Conservation (phyloP, 2,888 invertebrate genomes). For the Digitonthophagus gazella region DNA sequence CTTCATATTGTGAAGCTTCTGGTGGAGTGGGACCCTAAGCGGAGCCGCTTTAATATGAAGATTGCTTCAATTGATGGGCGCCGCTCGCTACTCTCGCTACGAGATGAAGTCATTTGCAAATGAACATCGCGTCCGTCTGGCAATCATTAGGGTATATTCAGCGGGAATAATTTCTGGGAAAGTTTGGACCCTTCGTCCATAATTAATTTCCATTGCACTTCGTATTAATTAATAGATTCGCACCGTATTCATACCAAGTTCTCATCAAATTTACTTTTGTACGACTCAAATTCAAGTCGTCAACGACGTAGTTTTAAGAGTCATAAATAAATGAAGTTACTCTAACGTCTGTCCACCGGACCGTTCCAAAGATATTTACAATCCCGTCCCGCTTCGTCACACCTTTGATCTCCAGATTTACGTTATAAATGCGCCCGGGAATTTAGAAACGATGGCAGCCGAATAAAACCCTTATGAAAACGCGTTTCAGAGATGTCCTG, state of each 20-base stretch:
- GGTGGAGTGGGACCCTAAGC: constrained; percentile 7
- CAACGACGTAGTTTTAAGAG: background rate
- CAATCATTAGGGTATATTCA: constrained; percentile 53
- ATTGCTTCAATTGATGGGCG: constrained; percentile 50
- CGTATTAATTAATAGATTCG: constrained; percentile 47
- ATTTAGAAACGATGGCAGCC: constrained; percentile 3
- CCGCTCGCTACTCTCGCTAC: constrained; percentile 34
- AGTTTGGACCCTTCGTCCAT: constrained; percentile 45
- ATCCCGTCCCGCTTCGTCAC: constrained; percentile 6
- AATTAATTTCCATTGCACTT: constrained; percentile 44
- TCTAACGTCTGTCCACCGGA: background rate
- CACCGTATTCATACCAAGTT: too few relatives aligned
- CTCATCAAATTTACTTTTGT: too few relatives aligned
- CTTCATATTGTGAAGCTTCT: constrained; percentile 44
- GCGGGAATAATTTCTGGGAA: constrained; percentile 50
- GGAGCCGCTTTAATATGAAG: constrained; percentile 47
- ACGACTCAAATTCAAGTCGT: background rate
- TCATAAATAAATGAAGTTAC: constrained; percentile 15
- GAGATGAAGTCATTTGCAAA: constrained; percentile 53
- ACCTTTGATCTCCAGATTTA: constrained; percentile 13
- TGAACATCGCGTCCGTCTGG: constrained; percentile 50
- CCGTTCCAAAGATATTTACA: constrained; percentile 8
- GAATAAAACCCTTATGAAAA: constrained; percentile 5
- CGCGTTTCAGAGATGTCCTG: background rate
- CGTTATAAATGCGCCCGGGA: constrained; percentile 6